Evolutionary conservation across 2,888 invertebrate genomes (phyloP), one percentile per base, ranked within the genome.

Genomic region (Steinernema carpocapsae): DNA sequence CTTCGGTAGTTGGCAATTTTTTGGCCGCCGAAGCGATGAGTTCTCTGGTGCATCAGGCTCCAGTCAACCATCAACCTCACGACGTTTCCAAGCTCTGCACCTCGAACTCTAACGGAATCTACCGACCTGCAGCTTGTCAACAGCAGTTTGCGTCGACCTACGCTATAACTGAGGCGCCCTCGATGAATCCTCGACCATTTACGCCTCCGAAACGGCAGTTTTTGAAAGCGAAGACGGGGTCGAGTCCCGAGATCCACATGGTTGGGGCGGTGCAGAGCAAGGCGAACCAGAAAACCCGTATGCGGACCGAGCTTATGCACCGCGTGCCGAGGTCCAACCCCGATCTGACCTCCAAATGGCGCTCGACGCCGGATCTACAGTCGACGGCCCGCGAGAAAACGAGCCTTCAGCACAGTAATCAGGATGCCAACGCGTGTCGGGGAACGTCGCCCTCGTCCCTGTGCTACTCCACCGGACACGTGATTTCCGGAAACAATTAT

Each of bases 231-330:
- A 51, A 52, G 19, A 74, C 78, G n/a, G 82, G 80, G 29, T 82
- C 82, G 4, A 80, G 79, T 56, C 80, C 80, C 37, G 80, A 80
- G 52, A 80, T 80, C 29, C 79, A 83, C 59, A 77, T 74, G 56
- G 59, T 82, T 19, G 52, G 72, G 22, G 70, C 59, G 29, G 59
- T 45, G 6, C 74, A 70, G 42, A 70, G 59, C 46, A 72, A 64
- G 37, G 64, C 64, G 4, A 64, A 22, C 19, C 64, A 64, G 64
- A 64, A 64, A 32, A 32, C 64, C 1, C 64, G 56, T 10, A 56
- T 26, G 56, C 56, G 64, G 17, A n/a, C 64, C 64, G 64, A 64
- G 17, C 22, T 64, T 22, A 1, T 32, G 12, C 64, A 64, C 12
- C 64, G 64, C 17, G 7, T 29, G 17, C 64, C 32, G 12, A 29